Evolutionary conservation across 2,888 invertebrate genomes (phyloP).

Genomic region (Auanema freiburgensis): DNA sequence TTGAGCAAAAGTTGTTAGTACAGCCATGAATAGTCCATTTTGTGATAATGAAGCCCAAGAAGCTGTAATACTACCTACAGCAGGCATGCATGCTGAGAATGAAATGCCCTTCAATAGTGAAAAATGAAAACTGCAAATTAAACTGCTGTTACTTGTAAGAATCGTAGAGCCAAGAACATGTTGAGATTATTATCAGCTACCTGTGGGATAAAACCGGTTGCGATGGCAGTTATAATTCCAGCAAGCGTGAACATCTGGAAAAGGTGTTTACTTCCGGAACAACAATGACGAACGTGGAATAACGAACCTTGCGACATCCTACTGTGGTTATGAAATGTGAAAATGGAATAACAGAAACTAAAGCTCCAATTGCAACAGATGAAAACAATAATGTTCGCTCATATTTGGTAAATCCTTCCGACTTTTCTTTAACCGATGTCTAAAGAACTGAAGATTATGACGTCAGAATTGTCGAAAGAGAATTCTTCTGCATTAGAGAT

Average conservation of each 20-base stretch:
- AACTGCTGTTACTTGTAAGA: conserved; percentile 29
- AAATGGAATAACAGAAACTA: conserved; percentile 55
- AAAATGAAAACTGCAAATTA: neutral
- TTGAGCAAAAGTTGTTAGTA: conserved; percentile 43
- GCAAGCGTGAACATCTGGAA: conserved; percentile 33
- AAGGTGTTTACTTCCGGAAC: neutral
- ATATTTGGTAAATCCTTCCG: conserved; percentile 45
- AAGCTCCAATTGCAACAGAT: conserved; percentile 59
- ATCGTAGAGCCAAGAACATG: conserved; percentile 34
- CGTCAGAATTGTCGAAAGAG: too few species aligned
- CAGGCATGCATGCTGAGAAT: conserved; percentile 38
- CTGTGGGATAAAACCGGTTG: conserved; percentile 39
- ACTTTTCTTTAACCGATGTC: too few species aligned
- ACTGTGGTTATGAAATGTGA: conserved; percentile 47
- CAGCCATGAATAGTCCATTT: conserved; percentile 40
- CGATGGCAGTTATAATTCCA: conserved; percentile 37
- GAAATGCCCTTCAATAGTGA: conserved; percentile 31
- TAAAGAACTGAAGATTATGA: too few species aligned
- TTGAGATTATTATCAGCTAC: conserved; percentile 26
- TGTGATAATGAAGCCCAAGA: conserved; percentile 42
- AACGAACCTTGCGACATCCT: conserved; percentile 44
- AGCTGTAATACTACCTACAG: conserved; percentile 38
- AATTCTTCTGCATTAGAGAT: too few species aligned
- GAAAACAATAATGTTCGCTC: conserved; percentile 56
- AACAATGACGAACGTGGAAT: neutral